Percentiles rank a stretch among this genome's conserved stretches.
Evolutionary conservation across 2,113 vertebrate species (phyloP).

Genomic region (Picathartes gymnocephalus): DNA sequence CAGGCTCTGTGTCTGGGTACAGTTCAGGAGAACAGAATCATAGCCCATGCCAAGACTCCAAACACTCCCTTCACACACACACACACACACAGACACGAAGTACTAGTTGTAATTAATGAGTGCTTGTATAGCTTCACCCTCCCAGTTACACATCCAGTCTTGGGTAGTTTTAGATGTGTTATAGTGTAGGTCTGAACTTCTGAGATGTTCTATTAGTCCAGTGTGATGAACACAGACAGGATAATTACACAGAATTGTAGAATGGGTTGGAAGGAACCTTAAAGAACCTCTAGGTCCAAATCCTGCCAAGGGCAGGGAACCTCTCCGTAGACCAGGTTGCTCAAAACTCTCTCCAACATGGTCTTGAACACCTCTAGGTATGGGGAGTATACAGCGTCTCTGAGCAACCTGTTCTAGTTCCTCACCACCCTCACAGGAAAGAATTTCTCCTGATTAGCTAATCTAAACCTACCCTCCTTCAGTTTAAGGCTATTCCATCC

Average conservation of each 20-base stretch:
- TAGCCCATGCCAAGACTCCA: neutral
- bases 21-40: neutral
- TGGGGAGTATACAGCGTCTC: neutral
- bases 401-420: neutral
- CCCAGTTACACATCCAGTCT: neutral
- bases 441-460: neutral
- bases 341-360: neutral
- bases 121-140: neutral
- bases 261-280: neutral
- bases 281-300: neutral
- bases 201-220: neutral
- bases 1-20: neutral
- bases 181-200: neutral
- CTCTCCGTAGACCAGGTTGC: neutral
- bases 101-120: neutral
- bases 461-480: neutral
- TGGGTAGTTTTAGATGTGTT: neutral
- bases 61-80: neutral
- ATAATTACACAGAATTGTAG: neutral
- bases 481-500: neutral
- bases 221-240: fast-evolving
- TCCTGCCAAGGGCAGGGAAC: neutral
- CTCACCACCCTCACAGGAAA: neutral
- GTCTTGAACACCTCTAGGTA: neutral
- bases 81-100: neutral